Evolutionary conservation across 2,113 vertebrate genomes (phyloP), one percentile per base, ranked within the genome.

Genomic region (Orycteropus afer): DNA sequence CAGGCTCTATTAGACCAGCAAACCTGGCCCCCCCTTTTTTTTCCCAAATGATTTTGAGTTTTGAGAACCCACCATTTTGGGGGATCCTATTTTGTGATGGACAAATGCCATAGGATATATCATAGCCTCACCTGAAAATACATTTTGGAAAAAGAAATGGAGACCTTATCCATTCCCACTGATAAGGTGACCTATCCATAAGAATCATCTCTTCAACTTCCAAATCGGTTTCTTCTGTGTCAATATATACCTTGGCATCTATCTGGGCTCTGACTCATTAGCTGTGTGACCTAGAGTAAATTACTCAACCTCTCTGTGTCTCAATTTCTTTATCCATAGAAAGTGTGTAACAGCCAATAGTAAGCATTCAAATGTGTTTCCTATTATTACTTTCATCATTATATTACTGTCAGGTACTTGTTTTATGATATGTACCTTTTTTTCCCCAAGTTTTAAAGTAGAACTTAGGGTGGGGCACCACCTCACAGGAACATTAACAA

Each of bases 291-390:
- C 69, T 23, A 37, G n/a, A n/a, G n/a, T n/a, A n/a, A 89, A 40
- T 22, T 40, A 61, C 55, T 81, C 37, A 55, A 34, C 14, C 37
- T 92, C 80, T 25, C 37, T 29, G 29, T 63, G 69, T 45, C 87
- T 65, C 13, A 8, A 29, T 53, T 10, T 76, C 80, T 65, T 59
- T n/a, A 73, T 3, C 79, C 40, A 2, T 3, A 76, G 32, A 49
- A 74, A 2, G 15, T 34, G 14, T 18, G 0, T 3, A 40, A 29
- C 0, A 27, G 53, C 45, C 32, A 8, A 15, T 0, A 14, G 55
- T 1, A 27, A 23, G 47, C 40, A 80, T 22, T 2, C 83, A 25
- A 27, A 18, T 6, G 3, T 1, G 37, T 0, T 32, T 40, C 17
- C 59, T 2, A 0, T 20, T 40, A 3, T 6, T 29, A 49, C 79